Conservation (phyloP, 2,888 invertebrate species). For the Gymnosoma rotundatum region DNA sequence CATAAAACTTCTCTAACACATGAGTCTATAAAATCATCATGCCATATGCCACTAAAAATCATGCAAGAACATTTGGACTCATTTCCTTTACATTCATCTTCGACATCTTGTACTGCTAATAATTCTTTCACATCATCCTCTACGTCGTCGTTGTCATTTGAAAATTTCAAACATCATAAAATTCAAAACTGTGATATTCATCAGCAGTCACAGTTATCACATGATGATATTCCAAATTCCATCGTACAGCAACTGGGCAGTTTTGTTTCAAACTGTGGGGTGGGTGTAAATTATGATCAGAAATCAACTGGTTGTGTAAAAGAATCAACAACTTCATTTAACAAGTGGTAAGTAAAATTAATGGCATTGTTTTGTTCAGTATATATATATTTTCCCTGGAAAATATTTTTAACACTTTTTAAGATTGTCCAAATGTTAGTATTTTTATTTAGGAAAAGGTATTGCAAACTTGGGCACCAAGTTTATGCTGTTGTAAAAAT, state of each 20-base stretch:
- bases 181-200: slow-evolving; percentile 81
- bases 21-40: slow-evolving; percentile 70
- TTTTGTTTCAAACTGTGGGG: slow-evolving; percentile 48
- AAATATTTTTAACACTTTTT: slow-evolving; percentile 22
- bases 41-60: slow-evolving; percentile 72
- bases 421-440: slow-evolving; percentile 10
- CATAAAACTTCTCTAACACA: slow-evolving; percentile 67
- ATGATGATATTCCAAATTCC: slow-evolving; percentile 47
- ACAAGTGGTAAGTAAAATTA: slow-evolving; percentile 79
- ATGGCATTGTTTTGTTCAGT: slow-evolving; percentile 79
- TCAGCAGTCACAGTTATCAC: slow-evolving; percentile 58
- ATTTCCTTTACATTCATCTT: slow-evolving; percentile 8
- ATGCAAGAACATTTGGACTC: slow-evolving; percentile 72
- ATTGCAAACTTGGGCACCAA: slow-evolving; percentile 29
- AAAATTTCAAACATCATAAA: slow-evolving; percentile 76
- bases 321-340: slow-evolving; percentile 69
- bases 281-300: slow-evolving; percentile 44
- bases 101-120: slow-evolving; percentile 8
- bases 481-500: not conserved
- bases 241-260: slow-evolving; percentile 50
- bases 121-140: slow-evolving; percentile 27
- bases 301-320: slow-evolving; percentile 57
- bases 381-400: slow-evolving; percentile 76
- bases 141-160: slow-evolving; percentile 43
- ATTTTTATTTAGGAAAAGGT: not conserved